Conservation (phyloP, 1,140 invertebrate genomes). For the Tribolium castaneum region DNA sequence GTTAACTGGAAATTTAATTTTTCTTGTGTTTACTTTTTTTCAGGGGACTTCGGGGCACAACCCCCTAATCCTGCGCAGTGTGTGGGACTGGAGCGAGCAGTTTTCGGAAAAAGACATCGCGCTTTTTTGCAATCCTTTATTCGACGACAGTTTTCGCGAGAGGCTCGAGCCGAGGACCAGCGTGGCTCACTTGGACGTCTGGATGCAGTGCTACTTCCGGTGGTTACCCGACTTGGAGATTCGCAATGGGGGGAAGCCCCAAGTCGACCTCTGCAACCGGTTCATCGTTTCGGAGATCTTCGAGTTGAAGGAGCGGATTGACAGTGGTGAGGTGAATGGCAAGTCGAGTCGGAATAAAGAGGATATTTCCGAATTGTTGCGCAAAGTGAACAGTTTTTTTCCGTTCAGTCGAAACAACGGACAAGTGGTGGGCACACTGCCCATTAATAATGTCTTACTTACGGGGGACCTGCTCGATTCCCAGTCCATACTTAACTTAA, state of each 20-base stretch:
- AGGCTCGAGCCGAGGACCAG: constrained; percentile 67
- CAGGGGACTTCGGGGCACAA: constrained; percentile 45
- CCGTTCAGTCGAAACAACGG: constrained; percentile 63
- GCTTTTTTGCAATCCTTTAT: constrained; percentile 84
- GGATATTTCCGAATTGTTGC: constrained; percentile 56
- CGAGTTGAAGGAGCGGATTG: constrained; percentile 64
- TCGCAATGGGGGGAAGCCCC: constrained; percentile 77
- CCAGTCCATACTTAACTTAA: constrained; percentile 62
- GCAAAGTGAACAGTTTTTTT: constrained; percentile 66
- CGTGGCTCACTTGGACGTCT: constrained; percentile 78
- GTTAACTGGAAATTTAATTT: constrained; percentile 50
- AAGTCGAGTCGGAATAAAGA: constrained; percentile 57
- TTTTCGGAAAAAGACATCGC: constrained; percentile 81
- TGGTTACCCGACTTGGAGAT: constrained; percentile 89
- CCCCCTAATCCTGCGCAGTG: constrained; percentile 75
- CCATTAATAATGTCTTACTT: constrained; percentile 57
- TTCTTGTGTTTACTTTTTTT: not conserved
- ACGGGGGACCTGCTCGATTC: constrained; percentile 60
- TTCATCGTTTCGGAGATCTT: constrained; percentile 70
- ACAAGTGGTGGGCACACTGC: constrained; percentile 33
- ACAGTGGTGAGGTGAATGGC: constrained; percentile 57
- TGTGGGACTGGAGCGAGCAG: constrained; percentile 89
- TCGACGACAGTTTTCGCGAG: constrained; percentile 63
- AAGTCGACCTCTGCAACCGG: constrained; percentile 72
- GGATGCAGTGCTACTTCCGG: constrained; percentile 89